Conservation (phyloP, 2,113 vertebrate genomes). For the Hassar affinis region DNA sequence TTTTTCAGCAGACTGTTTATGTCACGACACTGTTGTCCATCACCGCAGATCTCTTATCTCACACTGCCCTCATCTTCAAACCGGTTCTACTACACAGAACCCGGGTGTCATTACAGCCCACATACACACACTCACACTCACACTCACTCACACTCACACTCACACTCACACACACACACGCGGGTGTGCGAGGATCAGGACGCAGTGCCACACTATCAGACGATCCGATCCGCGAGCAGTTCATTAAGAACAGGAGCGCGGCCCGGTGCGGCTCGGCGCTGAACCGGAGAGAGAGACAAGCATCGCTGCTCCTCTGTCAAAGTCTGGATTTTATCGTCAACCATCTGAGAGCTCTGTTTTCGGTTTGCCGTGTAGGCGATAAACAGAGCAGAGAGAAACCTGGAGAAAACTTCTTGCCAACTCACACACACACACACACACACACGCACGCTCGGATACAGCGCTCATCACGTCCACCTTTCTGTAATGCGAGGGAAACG, state of each 20-base stretch:
- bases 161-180: background rate
- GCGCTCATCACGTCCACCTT: background rate
- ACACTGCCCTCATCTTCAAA: slow-evolving; percentile 19
- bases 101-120: slow-evolving; percentile 8
- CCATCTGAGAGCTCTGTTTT: background rate
- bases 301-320: background rate
- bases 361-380: background rate
- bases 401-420: background rate
- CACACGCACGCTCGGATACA: background rate
- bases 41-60: slow-evolving; percentile 6
- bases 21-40: background rate
- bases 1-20: slow-evolving; percentile 2
- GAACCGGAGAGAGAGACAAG: background rate
- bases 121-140: background rate
- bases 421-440: background rate
- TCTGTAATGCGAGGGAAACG: background rate
- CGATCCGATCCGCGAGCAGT: background rate
- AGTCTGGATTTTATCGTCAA: background rate
- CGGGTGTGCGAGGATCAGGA: background rate
- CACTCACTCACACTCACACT: background rate
- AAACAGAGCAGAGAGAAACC: background rate
- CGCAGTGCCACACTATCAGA: background rate
- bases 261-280: background rate
- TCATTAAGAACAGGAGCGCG: background rate
- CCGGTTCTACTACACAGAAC: slow-evolving; percentile 6